Conservation (phyloP, 2,797 vertebrate genomes). For the Phoebastria nigripes region DNA sequence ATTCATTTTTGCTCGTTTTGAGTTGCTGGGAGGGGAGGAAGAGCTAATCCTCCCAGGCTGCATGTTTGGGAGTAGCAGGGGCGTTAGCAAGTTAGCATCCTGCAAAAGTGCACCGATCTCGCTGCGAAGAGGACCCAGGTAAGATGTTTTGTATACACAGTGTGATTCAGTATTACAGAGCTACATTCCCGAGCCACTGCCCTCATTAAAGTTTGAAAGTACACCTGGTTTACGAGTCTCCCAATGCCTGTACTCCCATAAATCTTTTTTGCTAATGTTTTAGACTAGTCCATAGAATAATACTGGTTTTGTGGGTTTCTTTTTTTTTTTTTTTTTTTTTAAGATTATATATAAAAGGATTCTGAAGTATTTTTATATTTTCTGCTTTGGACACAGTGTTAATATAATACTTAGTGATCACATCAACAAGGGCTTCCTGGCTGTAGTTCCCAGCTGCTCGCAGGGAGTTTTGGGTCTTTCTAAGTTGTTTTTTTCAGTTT, state of each 20-base stretch:
- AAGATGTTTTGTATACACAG: not conserved
- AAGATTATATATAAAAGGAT: not conserved
- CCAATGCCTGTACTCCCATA: not conserved
- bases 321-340: not conserved
- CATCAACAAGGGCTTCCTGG: not conserved
- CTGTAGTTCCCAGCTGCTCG: fast-evolving
- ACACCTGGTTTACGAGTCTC: not conserved
- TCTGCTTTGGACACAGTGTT: not conserved
- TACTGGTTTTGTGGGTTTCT: not conserved
- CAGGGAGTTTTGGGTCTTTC: not conserved
- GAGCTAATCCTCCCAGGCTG: not conserved
- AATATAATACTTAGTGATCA: not conserved
- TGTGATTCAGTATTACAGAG: not conserved
- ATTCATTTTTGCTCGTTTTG: not conserved
- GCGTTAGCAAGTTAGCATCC: not conserved
- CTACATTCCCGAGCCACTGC: not conserved
- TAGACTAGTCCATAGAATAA: not conserved
- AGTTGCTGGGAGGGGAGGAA: not conserved
- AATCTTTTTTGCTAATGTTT: not conserved
- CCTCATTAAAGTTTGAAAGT: not conserved
- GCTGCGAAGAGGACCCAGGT: not conserved
- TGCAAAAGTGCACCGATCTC: not conserved
- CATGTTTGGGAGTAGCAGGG: not conserved
- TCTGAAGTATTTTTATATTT: not conserved
- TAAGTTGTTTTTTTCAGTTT: not conserved